phyloP scores from a whole-genome alignment of 2,797 vertebrate genomes.

The Propithecus deckenii region DNA sequence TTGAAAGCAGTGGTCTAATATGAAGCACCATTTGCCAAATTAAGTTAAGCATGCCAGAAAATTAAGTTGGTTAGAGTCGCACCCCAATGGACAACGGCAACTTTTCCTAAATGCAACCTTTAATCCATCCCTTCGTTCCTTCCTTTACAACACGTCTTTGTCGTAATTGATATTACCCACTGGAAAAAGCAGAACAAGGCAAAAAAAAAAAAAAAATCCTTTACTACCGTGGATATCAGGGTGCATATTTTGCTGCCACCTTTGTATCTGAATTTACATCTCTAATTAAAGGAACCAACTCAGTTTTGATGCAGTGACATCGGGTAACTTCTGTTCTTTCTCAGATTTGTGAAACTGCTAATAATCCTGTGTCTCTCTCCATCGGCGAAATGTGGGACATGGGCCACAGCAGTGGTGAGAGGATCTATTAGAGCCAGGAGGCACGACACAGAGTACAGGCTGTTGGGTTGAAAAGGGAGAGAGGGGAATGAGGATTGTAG shows the following conservation, averaged over 20 bases:
- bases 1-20: not conserved
- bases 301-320: not conserved
- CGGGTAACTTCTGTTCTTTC: not conserved
- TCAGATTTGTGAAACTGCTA: slow-evolving; percentile 11
- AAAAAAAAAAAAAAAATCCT: not conserved
- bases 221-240: not conserved
- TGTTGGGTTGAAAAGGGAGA: not conserved
- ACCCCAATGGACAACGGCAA: not conserved
- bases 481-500: not conserved
- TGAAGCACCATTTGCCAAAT: not conserved
- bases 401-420: not conserved
- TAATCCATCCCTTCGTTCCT: not conserved
- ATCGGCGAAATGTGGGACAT: not conserved
- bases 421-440: not conserved
- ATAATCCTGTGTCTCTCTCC: not conserved
- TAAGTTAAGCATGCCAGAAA: not conserved
- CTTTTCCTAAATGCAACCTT: not conserved
- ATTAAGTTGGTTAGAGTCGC: not conserved
- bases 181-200: slow-evolving; percentile 34
- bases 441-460: not conserved
- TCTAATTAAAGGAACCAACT: slow-evolving; percentile 60
- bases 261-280: slow-evolving; percentile 60
- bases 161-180: slow-evolving; percentile 37
- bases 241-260: slow-evolving; percentile 24
- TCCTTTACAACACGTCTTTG: not conserved